Conservation (phyloP, 2,113 vertebrate genomes). For the Cephalophus harveyi region DNA sequence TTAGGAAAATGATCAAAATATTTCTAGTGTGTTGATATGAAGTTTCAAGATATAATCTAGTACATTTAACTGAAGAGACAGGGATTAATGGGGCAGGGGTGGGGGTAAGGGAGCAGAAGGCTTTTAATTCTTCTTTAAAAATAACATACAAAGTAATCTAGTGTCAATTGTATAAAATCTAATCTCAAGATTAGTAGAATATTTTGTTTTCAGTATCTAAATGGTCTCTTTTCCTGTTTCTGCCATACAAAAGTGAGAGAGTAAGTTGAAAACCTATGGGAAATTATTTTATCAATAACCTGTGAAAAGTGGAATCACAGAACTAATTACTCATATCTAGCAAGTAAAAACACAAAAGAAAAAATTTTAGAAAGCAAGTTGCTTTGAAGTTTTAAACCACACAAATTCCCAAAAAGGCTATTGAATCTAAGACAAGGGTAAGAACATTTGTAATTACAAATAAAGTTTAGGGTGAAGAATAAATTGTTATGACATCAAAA, state of each 20-base stretch:
- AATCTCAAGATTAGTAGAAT: neutral
- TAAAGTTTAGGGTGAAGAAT: neutral
- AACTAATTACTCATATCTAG: neutral
- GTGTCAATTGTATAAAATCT: neutral
- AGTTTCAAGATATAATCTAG: constrained; percentile 34
- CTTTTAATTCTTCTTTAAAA: neutral
- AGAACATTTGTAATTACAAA: neutral
- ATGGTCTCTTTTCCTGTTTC: neutral
- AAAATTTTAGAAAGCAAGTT: neutral
- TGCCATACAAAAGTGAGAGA: neutral
- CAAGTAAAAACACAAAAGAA: neutral
- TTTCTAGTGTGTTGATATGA: neutral
- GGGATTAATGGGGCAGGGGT: neutral
- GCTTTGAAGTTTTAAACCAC: neutral
- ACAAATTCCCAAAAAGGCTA: neutral
- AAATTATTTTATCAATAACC: constrained; percentile 25
- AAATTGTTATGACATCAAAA: neutral
- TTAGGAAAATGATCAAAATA: constrained; percentile 31
- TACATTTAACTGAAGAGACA: constrained; percentile 14
- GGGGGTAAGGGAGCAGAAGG: neutral
- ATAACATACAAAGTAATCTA: constrained; percentile 1
- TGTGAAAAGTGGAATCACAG: neutral
- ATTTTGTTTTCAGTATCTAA: constrained; percentile 5
- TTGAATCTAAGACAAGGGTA: neutral
- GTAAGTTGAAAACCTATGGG: neutral